A percentile compares a stretch with the other conserved stretches of the same genome.
These are phyloP conservation scores for Chaetodon trifascialis DNA, from an alignment of 2,113 vertebrate species.

Conservation along the genomic window DNA sequence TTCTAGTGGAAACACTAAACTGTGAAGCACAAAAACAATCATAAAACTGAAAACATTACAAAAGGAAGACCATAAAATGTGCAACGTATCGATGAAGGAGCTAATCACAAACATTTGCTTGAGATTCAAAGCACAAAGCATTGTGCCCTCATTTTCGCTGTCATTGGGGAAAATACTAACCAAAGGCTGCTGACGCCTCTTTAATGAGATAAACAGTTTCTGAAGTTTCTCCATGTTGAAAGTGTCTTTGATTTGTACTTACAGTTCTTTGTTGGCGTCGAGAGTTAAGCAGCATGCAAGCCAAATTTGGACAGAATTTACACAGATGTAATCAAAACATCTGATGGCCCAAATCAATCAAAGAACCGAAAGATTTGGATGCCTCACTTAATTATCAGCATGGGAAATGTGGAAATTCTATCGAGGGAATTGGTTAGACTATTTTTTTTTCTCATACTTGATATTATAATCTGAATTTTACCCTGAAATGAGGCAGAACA, in stretches of 20 bases:
- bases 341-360: constrained; percentile 6
- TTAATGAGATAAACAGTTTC: constrained; percentile 16
- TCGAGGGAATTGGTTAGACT: neutral
- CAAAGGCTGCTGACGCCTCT: constrained; percentile 17
- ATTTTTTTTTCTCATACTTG: neutral
- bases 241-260: constrained; percentile 14
- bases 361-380: constrained; percentile 9
- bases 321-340: neutral
- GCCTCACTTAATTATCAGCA: neutral
- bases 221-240: constrained; percentile 13
- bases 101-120: constrained; percentile 6
- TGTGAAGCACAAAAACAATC: neutral
- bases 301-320: neutral
- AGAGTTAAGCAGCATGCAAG: constrained; percentile 14
- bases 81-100: neutral
- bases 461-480: neutral
- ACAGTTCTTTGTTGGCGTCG: neutral
- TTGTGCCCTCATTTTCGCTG: neutral
- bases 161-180: constrained; percentile 1
- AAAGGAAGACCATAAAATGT: neutral
- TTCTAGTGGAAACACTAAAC: neutral
- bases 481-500: neutral
- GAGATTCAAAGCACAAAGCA: constrained; percentile 2
- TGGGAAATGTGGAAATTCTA: neutral
- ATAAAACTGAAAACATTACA: neutral